Percentiles rank a stretch among this genome's conserved stretches.
Evolutionary conservation across 2,888 invertebrate species (phyloP).

Genomic region (Xylota segnis): DNA sequence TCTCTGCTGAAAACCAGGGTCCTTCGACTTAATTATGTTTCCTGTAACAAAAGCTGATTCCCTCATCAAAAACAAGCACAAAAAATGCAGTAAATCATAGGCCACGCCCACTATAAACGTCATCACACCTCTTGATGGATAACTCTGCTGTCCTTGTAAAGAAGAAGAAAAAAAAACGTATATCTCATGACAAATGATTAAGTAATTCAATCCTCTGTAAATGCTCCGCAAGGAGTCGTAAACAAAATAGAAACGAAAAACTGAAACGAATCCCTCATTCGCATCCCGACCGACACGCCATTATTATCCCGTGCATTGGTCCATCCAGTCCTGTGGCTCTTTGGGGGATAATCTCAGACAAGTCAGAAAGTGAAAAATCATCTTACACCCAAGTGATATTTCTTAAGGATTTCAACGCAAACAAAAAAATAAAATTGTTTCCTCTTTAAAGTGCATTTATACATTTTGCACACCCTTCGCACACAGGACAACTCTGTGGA

Average conservation of each 20-base stretch:
- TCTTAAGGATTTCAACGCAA: slow-evolving; percentile 5
- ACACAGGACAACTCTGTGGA: slow-evolving; percentile 16
- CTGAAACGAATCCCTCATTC: slow-evolving; percentile 27
- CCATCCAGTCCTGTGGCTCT: slow-evolving; percentile 16
- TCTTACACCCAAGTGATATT: slow-evolving; percentile 39
- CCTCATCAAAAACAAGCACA: background rate
- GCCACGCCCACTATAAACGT: slow-evolving; percentile 37
- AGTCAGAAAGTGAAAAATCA: slow-evolving; percentile 49
- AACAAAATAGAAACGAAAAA: slow-evolving; percentile 33
- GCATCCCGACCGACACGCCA: background rate
- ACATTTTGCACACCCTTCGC: slow-evolving; percentile 1
- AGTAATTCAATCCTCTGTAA: slow-evolving; percentile 60
- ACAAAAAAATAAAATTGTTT: background rate
- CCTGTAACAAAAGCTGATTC: background rate
- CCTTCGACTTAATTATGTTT: slow-evolving; percentile 34
- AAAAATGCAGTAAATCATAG: slow-evolving; percentile 18
- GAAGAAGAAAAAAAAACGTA: slow-evolving; percentile 5
- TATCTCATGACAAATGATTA: slow-evolving; percentile 58
- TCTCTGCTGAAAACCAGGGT: slow-evolving; percentile 19
- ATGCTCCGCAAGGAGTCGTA: slow-evolving; percentile 34
- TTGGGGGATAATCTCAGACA: slow-evolving; percentile 28
- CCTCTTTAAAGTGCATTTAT: slow-evolving; percentile 34
- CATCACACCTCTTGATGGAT: slow-evolving; percentile 46
- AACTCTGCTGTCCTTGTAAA: slow-evolving; percentile 29
- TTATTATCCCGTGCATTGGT: slow-evolving; percentile 45